phyloP scores from a whole-genome alignment of 2,113 vertebrate species.

The Ctenodactylus gundi region DNA sequence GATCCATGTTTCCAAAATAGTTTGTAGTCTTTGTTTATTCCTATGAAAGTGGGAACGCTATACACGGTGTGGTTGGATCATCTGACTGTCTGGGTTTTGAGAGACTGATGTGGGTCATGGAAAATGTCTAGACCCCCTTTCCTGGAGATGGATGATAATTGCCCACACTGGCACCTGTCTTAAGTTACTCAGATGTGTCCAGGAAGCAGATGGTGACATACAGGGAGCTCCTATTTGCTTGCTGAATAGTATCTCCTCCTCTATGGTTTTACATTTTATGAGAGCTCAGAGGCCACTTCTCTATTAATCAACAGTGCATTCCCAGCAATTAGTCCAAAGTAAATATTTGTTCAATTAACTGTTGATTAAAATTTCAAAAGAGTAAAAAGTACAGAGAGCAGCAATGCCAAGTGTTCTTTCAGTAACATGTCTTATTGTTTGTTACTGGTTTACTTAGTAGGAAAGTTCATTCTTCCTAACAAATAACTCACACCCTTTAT shows the following conservation, averaged over 20 bases:
- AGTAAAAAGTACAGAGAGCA: background rate
- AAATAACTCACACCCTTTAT: background rate
- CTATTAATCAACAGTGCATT: background rate
- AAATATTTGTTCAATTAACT: conserved; percentile 60
- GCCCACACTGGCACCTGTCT: conserved; percentile 21
- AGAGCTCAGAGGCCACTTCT: background rate
- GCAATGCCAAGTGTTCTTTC: background rate
- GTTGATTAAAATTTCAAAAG: conserved; percentile 37
- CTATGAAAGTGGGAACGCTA: background rate
- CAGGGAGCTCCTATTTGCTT: conserved; percentile 39
- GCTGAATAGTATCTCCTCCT: background rate
- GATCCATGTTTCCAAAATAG: background rate
- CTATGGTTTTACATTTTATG: background rate
- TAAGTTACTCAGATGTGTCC: background rate
- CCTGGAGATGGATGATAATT: background rate
- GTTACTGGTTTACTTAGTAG: background rate
- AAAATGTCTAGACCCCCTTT: background rate
- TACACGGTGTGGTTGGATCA: background rate
- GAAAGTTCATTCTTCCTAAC: conserved; percentile 9
- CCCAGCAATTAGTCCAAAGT: background rate
- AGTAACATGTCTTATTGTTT: background rate
- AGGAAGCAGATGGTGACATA: conserved; percentile 42
- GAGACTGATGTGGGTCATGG: background rate
- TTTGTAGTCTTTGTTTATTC: background rate
- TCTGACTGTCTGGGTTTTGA: background rate